Conservation (phyloP, 2,888 invertebrate species). For the Periphyllus acericola region DNA sequence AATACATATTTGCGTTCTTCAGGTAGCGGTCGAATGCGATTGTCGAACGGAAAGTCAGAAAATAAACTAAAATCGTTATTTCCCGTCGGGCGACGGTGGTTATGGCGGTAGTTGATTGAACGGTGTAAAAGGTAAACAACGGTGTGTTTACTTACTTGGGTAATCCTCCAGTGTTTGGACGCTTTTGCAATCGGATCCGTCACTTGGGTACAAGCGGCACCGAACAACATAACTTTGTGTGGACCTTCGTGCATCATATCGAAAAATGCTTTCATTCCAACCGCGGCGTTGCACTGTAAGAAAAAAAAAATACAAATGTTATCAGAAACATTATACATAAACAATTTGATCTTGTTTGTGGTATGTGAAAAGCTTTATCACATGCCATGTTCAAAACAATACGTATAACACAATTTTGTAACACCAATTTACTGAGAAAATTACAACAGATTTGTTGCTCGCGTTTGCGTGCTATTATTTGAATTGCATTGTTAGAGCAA, state of each 20-base stretch:
- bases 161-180: constrained; percentile 95
- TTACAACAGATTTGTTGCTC: background rate
- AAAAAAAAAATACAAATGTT: constrained; percentile 60
- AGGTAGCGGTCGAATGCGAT: background rate
- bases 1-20: background rate
- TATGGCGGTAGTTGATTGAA: background rate
- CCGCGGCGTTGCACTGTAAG: constrained; percentile 89
- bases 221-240: constrained; percentile 93
- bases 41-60: background rate
- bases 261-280: constrained; percentile 94
- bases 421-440: too few relatives aligned
- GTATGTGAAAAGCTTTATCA: too few relatives aligned
- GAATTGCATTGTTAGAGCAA: background rate
- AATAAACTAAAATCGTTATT: background rate
- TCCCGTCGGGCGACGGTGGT: too few relatives aligned
- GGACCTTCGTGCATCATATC: constrained; percentile 96
- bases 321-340: too few relatives aligned
- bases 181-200: constrained; percentile 97
- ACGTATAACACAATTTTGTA: too few relatives aligned
- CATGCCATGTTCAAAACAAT: too few relatives aligned
- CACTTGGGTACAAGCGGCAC: constrained; percentile 95
- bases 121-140: background rate
- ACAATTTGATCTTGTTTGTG: too few relatives aligned
- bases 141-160: constrained; percentile 75
- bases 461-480: background rate